Conservation (phyloP, 2,888 invertebrate genomes). For the Lycaena phlaeas region DNA sequence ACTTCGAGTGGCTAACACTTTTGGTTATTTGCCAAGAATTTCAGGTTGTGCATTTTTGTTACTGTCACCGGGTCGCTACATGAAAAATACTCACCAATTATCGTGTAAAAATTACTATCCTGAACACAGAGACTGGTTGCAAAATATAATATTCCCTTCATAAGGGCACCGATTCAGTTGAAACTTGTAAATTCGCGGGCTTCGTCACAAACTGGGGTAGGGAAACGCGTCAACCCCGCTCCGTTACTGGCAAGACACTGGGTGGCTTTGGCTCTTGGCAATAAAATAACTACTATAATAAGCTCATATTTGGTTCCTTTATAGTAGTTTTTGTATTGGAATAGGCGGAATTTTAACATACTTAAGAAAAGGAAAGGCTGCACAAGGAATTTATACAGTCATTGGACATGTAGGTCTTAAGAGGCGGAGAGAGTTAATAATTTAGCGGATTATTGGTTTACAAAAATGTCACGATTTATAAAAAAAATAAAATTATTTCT, state of each 20-base stretch:
- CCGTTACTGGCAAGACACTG: conserved; percentile 49
- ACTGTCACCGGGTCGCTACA: too few species aligned
- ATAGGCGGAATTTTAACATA: not conserved
- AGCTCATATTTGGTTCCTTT: not conserved
- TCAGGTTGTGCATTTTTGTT: not conserved
- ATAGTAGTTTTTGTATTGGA: too few species aligned
- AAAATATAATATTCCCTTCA: conserved; percentile 48
- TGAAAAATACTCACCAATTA: too few species aligned
- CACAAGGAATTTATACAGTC: too few species aligned
- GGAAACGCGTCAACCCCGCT: conserved; percentile 33
- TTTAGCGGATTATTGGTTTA: too few species aligned
- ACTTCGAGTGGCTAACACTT: not conserved
- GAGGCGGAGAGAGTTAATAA: too few species aligned
- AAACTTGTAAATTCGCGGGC: conserved; percentile 28
- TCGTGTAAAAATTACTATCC: conserved; percentile 61
- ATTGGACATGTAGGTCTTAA: too few species aligned
- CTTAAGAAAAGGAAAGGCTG: too few species aligned
- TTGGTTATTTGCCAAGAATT: conserved; percentile 1
- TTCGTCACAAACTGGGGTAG: conserved; percentile 34
- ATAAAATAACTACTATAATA: conserved; percentile 23
- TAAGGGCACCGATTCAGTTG: conserved; percentile 48
- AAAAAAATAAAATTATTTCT: too few species aligned
- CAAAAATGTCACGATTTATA: too few species aligned
- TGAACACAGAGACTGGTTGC: conserved; percentile 37
- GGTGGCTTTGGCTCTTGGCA: conserved; percentile 45